Conservation (phyloP, 2,888 invertebrate species). For the Apodemia zela region DNA sequence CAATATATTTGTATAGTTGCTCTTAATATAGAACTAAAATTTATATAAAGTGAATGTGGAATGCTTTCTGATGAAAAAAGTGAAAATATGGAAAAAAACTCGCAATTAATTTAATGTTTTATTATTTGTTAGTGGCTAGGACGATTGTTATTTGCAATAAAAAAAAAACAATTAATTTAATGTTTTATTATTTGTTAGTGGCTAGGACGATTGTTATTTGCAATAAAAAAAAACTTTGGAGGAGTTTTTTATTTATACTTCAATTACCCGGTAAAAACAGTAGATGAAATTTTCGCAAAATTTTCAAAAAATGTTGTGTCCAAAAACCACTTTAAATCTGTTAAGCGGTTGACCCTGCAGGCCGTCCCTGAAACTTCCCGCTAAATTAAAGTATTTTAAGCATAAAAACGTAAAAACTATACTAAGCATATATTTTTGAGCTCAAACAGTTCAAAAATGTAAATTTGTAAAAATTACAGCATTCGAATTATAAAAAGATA, state of each 20-base stretch:
- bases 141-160: conserved; percentile 13
- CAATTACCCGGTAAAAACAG: too few relatives aligned
- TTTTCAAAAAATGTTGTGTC: too few relatives aligned
- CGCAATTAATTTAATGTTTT: neutral
- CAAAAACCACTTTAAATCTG: too few relatives aligned
- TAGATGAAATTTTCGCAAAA: too few relatives aligned
- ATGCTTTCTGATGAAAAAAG: neutral
- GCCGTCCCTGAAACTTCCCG: too few relatives aligned
- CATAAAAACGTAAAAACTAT: too few relatives aligned
- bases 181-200: neutral
- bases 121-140: neutral
- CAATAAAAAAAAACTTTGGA: neutral
- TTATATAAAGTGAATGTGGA: neutral
- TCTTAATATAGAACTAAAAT: neutral
- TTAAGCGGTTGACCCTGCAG: too few relatives aligned
- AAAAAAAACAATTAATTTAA: neutral
- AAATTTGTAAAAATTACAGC: too few relatives aligned
- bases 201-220: conserved; percentile 7
- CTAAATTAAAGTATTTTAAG: too few relatives aligned
- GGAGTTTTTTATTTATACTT: neutral
- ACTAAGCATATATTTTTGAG: too few relatives aligned
- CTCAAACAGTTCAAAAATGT: too few relatives aligned
- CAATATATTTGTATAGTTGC: conserved; percentile 5
- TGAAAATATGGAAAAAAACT: neutral
- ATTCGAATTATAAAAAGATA: too few relatives aligned